Percentiles rank a stretch among this genome's conserved stretches.
Evolutionary conservation across 2,888 invertebrate genomes (phyloP).

Genomic region (Luperina testacea): DNA sequence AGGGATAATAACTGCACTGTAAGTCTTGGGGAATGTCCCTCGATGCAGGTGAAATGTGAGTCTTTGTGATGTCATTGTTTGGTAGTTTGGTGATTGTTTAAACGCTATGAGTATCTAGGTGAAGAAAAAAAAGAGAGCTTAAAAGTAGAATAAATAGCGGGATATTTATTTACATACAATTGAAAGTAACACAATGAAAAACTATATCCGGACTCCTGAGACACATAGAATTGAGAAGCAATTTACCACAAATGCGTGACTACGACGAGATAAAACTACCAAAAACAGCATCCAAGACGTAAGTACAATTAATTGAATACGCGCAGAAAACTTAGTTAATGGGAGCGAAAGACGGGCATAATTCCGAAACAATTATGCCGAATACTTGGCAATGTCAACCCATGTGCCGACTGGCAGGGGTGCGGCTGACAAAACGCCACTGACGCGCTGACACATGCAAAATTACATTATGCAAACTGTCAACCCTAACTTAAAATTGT

Average conservation of each 20-base stretch:
- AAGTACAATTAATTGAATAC: slow-evolving; percentile 7
- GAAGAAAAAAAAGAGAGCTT: background rate
- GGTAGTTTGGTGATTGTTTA: background rate
- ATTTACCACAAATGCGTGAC: background rate
- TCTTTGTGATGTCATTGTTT: background rate
- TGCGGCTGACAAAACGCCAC: slow-evolving; percentile 71
- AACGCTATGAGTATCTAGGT: background rate
- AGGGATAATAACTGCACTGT: slow-evolving; percentile 63
- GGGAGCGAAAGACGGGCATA: slow-evolving; percentile 34
- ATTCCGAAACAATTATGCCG: slow-evolving; percentile 68
- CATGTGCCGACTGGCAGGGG: slow-evolving; percentile 54
- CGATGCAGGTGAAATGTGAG: slow-evolving; percentile 45
- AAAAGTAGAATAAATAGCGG: no score
- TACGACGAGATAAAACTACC: background rate
- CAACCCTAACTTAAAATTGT: slow-evolving; percentile 60
- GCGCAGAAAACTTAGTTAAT: slow-evolving; percentile 36
- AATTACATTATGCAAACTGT: slow-evolving; percentile 77
- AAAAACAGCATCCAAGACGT: slow-evolving; percentile 3
- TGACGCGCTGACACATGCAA: slow-evolving; percentile 81
- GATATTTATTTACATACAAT: no score
- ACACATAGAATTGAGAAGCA: background rate
- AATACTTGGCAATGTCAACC: slow-evolving; percentile 60
- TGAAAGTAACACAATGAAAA: background rate
- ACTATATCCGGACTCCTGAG: background rate
- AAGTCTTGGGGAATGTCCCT: slow-evolving; percentile 33